phyloP scores from a whole-genome alignment of 1,140 invertebrate species.

The Oryzaephilus surinamensis region DNA sequence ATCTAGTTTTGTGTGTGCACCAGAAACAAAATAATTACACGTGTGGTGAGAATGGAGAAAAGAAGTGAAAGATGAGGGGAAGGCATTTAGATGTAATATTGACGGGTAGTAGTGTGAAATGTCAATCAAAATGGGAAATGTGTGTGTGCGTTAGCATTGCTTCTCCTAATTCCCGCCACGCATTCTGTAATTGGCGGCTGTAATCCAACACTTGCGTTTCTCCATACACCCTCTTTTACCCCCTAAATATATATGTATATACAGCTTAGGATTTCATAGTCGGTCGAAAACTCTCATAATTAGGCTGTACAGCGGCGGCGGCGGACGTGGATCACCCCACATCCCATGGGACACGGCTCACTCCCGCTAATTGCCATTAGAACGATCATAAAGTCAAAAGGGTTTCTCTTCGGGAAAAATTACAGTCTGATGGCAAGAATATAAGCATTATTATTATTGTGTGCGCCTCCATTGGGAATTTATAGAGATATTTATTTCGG shows the following conservation, averaged over 20 bases:
- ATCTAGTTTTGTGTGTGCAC: no score
- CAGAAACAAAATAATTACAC: no score
- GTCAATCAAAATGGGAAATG: constrained; percentile 8
- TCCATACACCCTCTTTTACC: no score
- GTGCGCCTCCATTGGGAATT: no score
- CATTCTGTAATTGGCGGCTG: constrained; percentile 11
- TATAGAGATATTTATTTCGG: no score
- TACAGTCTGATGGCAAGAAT: no score
- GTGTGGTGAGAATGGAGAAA: not conserved
- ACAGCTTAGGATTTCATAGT: constrained; percentile 13
- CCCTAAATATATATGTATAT: no score
- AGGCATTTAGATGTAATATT: no score
- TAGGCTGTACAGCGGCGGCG: no score
- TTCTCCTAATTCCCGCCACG: constrained; percentile 10
- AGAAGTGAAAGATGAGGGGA: not conserved
- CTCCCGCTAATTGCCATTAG: constrained; percentile 11
- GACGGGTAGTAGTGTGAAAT: not conserved
- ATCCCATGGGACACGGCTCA: constrained; percentile 5
- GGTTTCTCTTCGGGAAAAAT: no score
- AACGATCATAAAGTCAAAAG: constrained; percentile 9
- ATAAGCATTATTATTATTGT: no score
- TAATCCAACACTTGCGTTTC: constrained; percentile 13
- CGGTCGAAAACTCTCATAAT: constrained; percentile 11
- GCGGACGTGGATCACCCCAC: constrained; percentile 7
- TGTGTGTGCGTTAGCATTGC: not conserved